Percentiles rank a stretch among this genome's conserved stretches.
Conservation (phyloP, 35 echinoderm and acorn worm species). For the Stichopus chloronotus region DNA sequence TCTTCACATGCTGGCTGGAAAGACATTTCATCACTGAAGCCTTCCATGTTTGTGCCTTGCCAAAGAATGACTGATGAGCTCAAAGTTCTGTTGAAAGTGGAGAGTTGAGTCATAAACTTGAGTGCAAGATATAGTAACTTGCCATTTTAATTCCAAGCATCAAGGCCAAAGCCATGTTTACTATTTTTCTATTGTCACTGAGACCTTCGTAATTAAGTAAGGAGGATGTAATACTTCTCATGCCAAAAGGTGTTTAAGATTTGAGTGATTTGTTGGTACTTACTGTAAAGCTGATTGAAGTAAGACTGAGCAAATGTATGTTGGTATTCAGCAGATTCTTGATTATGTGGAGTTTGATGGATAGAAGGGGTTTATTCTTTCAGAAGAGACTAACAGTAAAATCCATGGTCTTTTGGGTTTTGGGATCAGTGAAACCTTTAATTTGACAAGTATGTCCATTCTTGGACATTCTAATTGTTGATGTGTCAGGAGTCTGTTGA, state of each 20-base stretch:
- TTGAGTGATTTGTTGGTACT: not conserved
- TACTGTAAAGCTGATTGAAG: not conserved
- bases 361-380: not conserved
- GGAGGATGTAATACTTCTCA: not conserved
- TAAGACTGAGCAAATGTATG: not conserved
- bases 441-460: not conserved
- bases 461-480: not conserved
- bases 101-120: not conserved
- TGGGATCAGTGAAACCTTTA: not conserved
- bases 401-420: not conserved
- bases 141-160: conserved; percentile 45
- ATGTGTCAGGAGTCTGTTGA: not conserved
- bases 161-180: conserved; percentile 44
- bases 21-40: conserved; percentile 4
- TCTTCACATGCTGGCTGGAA: not conserved
- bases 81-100: conserved; percentile 43
- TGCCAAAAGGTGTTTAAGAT: not conserved
- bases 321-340: not conserved
- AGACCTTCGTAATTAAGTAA: conserved; percentile 5
- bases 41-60: conserved; percentile 41
- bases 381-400: not conserved
- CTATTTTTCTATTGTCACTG: conserved; percentile 35
- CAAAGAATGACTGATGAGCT: conserved; percentile 48
- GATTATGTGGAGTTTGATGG: not conserved
- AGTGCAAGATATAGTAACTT: conserved; percentile 25